These are phyloP conservation scores for Zaprionus capensis DNA, from an alignment of 1,140 invertebrate genomes.

Conservation along the genomic window DNA sequence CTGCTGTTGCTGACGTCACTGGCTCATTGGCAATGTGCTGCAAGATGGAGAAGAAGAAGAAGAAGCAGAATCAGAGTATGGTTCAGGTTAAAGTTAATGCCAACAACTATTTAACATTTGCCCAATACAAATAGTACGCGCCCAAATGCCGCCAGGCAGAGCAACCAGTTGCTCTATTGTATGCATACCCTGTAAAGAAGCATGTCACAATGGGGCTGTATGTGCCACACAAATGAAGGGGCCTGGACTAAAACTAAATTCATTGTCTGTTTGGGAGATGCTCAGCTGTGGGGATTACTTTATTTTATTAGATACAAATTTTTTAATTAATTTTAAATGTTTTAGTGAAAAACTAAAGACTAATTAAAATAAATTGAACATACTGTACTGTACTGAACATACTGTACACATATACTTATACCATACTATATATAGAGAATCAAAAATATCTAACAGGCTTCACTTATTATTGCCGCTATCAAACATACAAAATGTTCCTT, in stretches of 20 bases:
- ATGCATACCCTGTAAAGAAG: background rate
- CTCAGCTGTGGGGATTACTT: background rate
- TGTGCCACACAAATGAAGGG: background rate
- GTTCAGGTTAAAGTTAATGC: constrained; percentile 7
- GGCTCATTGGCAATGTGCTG: constrained; percentile 49
- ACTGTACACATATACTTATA: too few species aligned
- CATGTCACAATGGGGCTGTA: background rate
- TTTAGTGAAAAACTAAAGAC: too few species aligned
- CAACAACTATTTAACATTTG: constrained; percentile 26
- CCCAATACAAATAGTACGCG: background rate
- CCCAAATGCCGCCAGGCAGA: background rate
- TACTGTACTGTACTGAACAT: too few species aligned
- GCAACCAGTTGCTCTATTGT: background rate
- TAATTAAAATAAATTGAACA: too few species aligned
- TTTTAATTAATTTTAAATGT: too few species aligned
- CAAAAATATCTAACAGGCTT: too few species aligned
- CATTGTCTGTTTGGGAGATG: background rate
- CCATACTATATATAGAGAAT: too few species aligned
- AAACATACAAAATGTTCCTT: too few species aligned
- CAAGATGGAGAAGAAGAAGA: background rate
- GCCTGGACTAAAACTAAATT: too few species aligned
- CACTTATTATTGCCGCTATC: too few species aligned
- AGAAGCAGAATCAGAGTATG: background rate
- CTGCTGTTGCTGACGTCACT: constrained; percentile 42
- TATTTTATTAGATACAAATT: background rate